Conservation (phyloP, 2,797 vertebrate species). For the Sphenodon punctatus region DNA sequence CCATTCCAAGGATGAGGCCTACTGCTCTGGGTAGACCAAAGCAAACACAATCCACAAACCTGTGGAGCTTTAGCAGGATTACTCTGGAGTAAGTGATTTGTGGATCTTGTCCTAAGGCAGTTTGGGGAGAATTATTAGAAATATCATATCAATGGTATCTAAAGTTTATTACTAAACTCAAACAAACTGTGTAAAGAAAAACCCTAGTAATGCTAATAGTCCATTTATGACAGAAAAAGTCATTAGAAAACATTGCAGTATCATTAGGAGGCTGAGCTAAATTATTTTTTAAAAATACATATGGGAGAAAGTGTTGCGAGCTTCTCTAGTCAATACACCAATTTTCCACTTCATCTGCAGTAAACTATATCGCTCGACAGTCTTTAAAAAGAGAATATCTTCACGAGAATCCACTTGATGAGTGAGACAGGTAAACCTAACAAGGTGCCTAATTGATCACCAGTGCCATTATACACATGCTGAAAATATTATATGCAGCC, state of each 20-base stretch:
- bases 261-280: not conserved
- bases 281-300: conserved; percentile 31
- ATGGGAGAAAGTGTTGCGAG: not conserved
- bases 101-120: too few species aligned
- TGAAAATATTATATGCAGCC: conserved; percentile 52
- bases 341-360: conserved; percentile 49
- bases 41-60: too few species aligned
- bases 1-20: not conserved
- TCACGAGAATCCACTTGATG: conserved; percentile 27
- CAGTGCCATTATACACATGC: conserved; percentile 25
- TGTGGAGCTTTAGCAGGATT: too few species aligned
- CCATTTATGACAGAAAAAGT: conserved; percentile 4
- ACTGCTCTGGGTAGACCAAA: not conserved
- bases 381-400: conserved; percentile 13
- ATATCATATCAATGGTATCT: not conserved
- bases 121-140: not conserved
- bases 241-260: not conserved
- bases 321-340: conserved; percentile 42
- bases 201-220: not conserved
- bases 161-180: conserved; percentile 11
- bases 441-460: conserved; percentile 42
- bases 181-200: conserved; percentile 7
- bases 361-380: conserved; percentile 41
- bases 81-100: too few species aligned
- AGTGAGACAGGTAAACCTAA: conserved; percentile 17